Conservation (phyloP, 23 tunicate species). For the Trididemnum clinides region DNA sequence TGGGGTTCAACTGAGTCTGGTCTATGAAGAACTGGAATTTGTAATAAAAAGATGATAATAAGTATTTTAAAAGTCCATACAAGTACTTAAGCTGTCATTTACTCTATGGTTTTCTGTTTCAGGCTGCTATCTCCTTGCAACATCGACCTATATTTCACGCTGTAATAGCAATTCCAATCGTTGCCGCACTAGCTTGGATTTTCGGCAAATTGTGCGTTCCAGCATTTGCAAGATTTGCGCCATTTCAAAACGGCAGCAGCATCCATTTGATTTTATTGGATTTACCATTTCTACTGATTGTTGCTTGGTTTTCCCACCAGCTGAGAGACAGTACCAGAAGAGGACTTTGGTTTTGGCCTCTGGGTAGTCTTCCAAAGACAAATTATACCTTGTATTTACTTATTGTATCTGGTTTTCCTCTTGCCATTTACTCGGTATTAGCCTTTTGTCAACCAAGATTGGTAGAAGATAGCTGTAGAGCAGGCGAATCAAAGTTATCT, state of each 20-base stretch:
- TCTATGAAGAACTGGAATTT: too few relatives aligned
- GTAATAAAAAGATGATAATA: too few relatives aligned
- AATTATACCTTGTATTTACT: constrained; percentile 30
- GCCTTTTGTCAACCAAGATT: too few relatives aligned
- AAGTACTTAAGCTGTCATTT: too few relatives aligned
- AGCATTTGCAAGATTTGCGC: neutral
- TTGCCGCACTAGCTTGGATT: constrained; percentile 3
- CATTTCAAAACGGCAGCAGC: neutral
- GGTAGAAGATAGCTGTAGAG: too few relatives aligned
- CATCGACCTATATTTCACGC: constrained; percentile 50
- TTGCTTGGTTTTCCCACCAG: constrained; percentile 64
- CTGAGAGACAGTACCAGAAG: constrained; percentile 53
- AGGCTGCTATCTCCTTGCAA: constrained; percentile 36
- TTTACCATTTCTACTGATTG: constrained; percentile 25
- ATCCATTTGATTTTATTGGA: neutral
- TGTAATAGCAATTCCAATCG: constrained; percentile 41
- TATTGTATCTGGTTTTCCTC: neutral
- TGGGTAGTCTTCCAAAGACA: constrained; percentile 19
- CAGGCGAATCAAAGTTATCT: too few relatives aligned
- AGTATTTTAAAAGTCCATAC: too few relatives aligned
- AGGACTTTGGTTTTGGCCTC: constrained; percentile 54
- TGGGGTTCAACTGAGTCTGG: too few relatives aligned
- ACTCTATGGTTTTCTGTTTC: too few relatives aligned
- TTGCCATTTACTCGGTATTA: neutral
- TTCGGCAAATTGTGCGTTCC: neutral